Evolutionary conservation across 2,888 invertebrate genomes (phyloP).

Genomic region (Sarcophaga rosellei): DNA sequence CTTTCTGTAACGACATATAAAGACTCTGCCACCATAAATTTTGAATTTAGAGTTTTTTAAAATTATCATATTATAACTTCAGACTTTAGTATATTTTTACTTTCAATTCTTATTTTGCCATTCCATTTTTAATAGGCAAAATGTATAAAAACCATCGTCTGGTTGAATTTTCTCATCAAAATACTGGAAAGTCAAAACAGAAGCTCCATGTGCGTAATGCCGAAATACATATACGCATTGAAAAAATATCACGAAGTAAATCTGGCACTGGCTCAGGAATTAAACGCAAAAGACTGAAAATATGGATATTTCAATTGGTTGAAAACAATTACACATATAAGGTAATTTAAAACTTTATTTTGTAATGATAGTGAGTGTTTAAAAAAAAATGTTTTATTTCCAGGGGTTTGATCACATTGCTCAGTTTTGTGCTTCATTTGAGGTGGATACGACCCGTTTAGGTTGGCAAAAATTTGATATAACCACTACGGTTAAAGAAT

Average conservation of each 20-base stretch:
- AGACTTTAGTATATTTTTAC: not conserved
- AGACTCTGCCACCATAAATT: too few relatives aligned
- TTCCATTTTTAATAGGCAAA: conserved; percentile 83
- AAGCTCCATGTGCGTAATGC: conserved; percentile 90
- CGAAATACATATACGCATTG: conserved; percentile 87
- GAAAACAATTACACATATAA: conserved; percentile 75
- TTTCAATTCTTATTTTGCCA: not conserved
- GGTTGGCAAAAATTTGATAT: conserved; percentile 95
- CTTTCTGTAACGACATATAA: too few relatives aligned
- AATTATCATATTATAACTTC: not conserved
- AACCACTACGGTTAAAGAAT: conserved; percentile 88
- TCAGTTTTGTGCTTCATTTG: conserved; percentile 83
- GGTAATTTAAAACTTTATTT: conserved; percentile 66
- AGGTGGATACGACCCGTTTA: conserved; percentile 85
- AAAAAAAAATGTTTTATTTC: conserved; percentile 23
- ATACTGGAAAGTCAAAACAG: conserved; percentile 81
- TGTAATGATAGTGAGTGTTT: too few relatives aligned
- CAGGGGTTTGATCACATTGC: conserved; percentile 84
- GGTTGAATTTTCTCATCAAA: conserved; percentile 90
- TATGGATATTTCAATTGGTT: conserved; percentile 78
- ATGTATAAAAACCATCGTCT: conserved; percentile 92
- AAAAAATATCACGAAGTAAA: conserved; percentile 64
- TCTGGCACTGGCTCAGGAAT: conserved; percentile 54
- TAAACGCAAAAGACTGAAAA: conserved; percentile 73
- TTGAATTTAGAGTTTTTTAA: not conserved